Percentiles rank a stretch among this genome's conserved stretches.
Conservation (phyloP, 2,113 vertebrate genomes). For the Grantiella picta region DNA sequence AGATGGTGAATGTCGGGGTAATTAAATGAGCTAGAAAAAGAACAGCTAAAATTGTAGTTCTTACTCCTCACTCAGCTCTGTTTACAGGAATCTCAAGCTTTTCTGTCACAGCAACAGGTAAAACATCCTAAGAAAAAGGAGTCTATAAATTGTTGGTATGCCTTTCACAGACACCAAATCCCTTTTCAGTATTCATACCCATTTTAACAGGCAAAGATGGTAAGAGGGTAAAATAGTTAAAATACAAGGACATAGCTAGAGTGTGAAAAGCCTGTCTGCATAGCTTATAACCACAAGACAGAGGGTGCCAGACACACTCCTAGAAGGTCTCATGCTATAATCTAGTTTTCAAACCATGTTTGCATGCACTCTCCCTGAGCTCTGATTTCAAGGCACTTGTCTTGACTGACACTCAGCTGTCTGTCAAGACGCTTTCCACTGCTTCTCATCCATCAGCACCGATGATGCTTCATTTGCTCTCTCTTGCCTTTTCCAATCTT, state of each 20-base stretch:
- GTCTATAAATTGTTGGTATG: neutral
- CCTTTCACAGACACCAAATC: neutral
- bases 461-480: neutral
- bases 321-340: neutral
- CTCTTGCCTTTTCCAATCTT: neutral
- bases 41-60: neutral
- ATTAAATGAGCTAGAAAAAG: constrained; percentile 15
- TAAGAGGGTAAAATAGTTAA: neutral
- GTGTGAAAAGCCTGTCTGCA: neutral
- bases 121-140: neutral
- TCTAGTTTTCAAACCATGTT: neutral
- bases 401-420: neutral
- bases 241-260: neutral
- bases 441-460: neutral
- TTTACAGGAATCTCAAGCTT: neutral
- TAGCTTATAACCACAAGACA: neutral
- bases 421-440: accelerated
- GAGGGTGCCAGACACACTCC: neutral
- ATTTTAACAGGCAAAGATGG: neutral
- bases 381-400: neutral
- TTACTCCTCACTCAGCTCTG: neutral
- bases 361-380: neutral
- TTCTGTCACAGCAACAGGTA: constrained; percentile 2
- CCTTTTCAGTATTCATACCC: neutral
- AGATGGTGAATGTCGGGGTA: neutral